These are phyloP conservation scores for Antechinus stuartii DNA, from an alignment of 2,113 vertebrate genomes.

Conservation along the genomic window DNA sequence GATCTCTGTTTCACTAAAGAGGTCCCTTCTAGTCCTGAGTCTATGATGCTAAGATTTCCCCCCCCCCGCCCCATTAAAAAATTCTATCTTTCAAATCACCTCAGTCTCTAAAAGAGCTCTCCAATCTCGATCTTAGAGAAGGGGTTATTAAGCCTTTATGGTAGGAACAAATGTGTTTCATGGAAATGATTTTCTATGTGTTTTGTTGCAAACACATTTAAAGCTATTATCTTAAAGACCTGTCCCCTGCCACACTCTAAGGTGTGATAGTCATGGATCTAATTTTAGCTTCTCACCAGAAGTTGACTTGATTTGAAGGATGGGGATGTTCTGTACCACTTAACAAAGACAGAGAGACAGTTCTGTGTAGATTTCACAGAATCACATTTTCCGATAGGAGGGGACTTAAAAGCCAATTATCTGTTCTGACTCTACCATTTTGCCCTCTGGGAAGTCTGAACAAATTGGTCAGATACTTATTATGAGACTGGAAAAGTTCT, in stretches of 20 bases:
- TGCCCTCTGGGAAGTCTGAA: background rate
- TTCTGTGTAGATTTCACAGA: background rate
- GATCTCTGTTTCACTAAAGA: background rate
- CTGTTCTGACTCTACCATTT: background rate
- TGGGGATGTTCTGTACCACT: background rate
- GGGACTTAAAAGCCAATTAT: background rate
- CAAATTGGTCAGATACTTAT: background rate
- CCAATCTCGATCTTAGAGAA: background rate
- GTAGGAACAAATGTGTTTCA: background rate
- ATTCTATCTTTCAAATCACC: background rate
- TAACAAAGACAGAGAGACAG: background rate
- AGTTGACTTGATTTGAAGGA: background rate
- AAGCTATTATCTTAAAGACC: background rate
- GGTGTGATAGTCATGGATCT: background rate
- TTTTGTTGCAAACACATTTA: background rate
- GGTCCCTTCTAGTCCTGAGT: background rate
- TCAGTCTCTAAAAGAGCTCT: background rate
- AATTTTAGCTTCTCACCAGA: background rate
- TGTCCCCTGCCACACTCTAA: background rate
- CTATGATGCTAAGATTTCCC: background rate
- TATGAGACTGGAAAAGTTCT: background rate
- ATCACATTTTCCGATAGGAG: background rate
- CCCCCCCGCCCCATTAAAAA: background rate
- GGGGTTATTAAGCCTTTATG: background rate
- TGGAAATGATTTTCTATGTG: background rate